Evolutionary conservation across 2,113 vertebrate species (phyloP).

Genomic region (Semnopithecus entellus): DNA sequence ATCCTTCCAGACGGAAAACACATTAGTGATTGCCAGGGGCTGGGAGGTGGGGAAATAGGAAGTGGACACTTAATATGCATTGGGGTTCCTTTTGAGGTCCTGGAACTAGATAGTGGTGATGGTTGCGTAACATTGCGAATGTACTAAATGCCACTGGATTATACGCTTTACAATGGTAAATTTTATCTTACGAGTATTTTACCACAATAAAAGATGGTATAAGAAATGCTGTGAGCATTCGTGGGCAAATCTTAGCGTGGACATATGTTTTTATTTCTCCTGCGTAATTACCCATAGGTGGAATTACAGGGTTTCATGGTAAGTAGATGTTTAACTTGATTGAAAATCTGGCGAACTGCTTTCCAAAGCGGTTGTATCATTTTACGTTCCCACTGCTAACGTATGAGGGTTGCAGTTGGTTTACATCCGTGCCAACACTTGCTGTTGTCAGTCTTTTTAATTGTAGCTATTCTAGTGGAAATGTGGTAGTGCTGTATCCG

Average conservation of each 20-base stretch:
- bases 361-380: not conserved
- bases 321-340: not conserved
- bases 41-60: not conserved
- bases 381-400: fast-evolving
- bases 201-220: not conserved
- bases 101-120: not conserved
- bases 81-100: not conserved
- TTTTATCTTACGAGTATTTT: not conserved
- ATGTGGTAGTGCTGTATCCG: fast-evolving
- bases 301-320: too few relatives aligned
- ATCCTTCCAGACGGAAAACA: not conserved
- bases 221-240: fast-evolving
- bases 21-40: not conserved
- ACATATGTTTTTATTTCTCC: not conserved
- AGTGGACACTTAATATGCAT: fast-evolving
- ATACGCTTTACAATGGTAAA: not conserved
- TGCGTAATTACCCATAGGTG: too few relatives aligned
- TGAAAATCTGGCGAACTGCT: not conserved
- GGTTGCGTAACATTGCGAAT: fast-evolving
- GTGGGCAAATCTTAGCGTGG: not conserved
- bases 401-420: too few relatives aligned
- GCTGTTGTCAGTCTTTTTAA: not conserved
- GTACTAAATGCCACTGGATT: not conserved
- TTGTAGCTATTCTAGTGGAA: not conserved
- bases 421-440: not conserved